Evolutionary conservation across 2,113 vertebrate genomes (phyloP).

Genomic region (Mellivora capensis): DNA sequence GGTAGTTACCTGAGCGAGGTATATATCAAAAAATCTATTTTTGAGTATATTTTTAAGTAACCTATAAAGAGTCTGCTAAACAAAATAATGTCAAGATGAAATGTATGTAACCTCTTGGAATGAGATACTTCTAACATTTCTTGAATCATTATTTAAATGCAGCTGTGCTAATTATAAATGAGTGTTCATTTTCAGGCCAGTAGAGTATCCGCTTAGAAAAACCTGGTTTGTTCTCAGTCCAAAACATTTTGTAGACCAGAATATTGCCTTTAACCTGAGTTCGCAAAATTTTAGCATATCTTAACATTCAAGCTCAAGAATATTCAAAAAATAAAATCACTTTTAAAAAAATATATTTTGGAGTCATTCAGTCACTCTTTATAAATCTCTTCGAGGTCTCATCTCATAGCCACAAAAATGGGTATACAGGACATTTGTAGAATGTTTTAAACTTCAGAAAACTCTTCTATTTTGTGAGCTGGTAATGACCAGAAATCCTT

Average conservation of each 20-base stretch:
- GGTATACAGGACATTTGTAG: slow-evolving; percentile 13
- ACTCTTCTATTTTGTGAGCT: slow-evolving; percentile 36
- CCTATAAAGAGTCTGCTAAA: slow-evolving; percentile 40
- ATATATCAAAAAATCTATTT: too few relatives aligned
- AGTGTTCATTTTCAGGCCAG: slow-evolving; percentile 14
- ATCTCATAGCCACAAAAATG: slow-evolving; percentile 10
- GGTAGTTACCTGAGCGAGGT: not conserved
- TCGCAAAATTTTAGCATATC: not conserved
- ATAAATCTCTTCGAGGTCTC: not conserved
- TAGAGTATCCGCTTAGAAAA: not conserved
- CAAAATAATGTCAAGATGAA: slow-evolving; percentile 43
- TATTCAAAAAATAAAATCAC: not conserved
- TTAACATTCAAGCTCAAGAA: slow-evolving; percentile 4
- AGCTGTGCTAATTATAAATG: not conserved
- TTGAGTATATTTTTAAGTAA: slow-evolving; percentile 17
- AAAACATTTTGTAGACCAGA: slow-evolving; percentile 29
- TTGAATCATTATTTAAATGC: slow-evolving; percentile 14
- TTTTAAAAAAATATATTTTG: slow-evolving; percentile 6
- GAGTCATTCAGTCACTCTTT: not conserved
- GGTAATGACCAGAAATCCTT: slow-evolving; percentile 45
- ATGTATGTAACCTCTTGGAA: not conserved
- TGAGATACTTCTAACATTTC: slow-evolving; percentile 9
- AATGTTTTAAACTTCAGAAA: slow-evolving; percentile 51
- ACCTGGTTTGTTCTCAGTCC: not conserved
- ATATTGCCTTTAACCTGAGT: slow-evolving; percentile 33